phyloP scores from a whole-genome alignment of 1,140 invertebrate species.

The Liolophura sinensis region DNA sequence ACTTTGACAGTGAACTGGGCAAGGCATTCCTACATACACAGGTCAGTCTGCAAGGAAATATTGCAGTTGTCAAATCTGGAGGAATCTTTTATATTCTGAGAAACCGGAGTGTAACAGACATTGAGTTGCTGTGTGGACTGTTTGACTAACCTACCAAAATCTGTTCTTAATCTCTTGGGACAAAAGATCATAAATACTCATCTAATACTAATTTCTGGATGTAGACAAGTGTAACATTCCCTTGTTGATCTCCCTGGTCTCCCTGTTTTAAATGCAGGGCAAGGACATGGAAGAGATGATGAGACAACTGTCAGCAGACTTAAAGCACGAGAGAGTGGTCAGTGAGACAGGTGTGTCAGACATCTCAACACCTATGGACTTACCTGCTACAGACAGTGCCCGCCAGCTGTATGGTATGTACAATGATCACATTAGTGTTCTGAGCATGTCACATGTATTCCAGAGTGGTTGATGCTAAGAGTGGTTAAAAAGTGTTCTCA shows the following conservation, averaged over 20 bases:
- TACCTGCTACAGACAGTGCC: too few species aligned
- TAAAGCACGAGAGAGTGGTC: slow-evolving; percentile 9
- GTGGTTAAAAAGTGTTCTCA: too few species aligned
- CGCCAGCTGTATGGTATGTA: too few species aligned
- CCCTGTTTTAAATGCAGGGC: slow-evolving; percentile 22
- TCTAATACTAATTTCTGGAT: too few species aligned
- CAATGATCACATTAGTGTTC: too few species aligned
- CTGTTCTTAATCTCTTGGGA: slow-evolving; percentile 3
- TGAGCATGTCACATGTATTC: too few species aligned
- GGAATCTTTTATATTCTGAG: too few species aligned
- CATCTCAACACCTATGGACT: too few species aligned
- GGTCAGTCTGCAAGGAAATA: background rate
- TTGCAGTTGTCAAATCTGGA: background rate
- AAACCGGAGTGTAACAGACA: background rate
- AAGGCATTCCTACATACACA: slow-evolving; percentile 45
- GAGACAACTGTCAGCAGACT: slow-evolving; percentile 41
- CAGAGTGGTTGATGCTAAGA: too few species aligned
- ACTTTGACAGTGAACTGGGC: slow-evolving; percentile 57
- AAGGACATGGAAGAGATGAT: slow-evolving; percentile 45
- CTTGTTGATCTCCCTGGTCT: background rate
- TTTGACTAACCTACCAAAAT: background rate
- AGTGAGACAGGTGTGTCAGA: too few species aligned
- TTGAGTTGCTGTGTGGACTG: background rate
- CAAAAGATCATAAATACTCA: too few species aligned
- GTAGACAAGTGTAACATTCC: background rate